Conservation (phyloP, 2,113 vertebrate species). For the Lamprotornis superbus region DNA sequence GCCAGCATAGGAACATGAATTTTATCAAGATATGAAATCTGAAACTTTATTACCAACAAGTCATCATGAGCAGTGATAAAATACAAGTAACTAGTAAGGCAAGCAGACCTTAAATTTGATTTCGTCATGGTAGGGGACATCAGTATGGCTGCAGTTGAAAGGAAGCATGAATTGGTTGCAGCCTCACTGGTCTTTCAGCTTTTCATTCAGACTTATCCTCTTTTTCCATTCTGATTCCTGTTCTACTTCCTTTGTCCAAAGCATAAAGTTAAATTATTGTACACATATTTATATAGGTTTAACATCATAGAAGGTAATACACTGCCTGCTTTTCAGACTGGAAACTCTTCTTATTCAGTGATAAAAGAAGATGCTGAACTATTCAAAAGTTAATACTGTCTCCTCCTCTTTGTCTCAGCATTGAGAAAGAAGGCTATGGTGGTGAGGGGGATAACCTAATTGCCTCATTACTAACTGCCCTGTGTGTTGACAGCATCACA, state of each 20-base stretch:
- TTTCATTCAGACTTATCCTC: not conserved
- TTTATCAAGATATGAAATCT: not conserved
- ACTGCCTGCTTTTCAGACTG: not conserved
- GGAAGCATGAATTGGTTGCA: not conserved
- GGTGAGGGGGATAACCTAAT: not conserved
- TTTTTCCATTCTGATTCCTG: not conserved
- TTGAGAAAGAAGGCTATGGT: not conserved
- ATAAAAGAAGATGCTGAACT: not conserved
- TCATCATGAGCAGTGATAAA: not conserved
- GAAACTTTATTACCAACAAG: not conserved
- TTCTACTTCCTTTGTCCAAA: not conserved
- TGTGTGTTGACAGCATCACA: not conserved
- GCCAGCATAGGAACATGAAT: not conserved
- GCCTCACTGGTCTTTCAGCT: not conserved
- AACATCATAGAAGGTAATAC: not conserved
- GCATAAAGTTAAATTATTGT: not conserved
- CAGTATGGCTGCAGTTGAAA: not conserved
- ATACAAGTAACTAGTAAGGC: not conserved
- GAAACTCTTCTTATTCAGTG: not conserved
- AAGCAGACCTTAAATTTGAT: not conserved
- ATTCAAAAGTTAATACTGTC: not conserved
- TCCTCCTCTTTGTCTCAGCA: not conserved
- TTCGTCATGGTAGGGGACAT: not conserved
- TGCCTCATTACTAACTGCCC: not conserved
- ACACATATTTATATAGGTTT: not conserved